phyloP scores from a whole-genome alignment of 2,113 vertebrate species.

The Pao palembangensis region DNA sequence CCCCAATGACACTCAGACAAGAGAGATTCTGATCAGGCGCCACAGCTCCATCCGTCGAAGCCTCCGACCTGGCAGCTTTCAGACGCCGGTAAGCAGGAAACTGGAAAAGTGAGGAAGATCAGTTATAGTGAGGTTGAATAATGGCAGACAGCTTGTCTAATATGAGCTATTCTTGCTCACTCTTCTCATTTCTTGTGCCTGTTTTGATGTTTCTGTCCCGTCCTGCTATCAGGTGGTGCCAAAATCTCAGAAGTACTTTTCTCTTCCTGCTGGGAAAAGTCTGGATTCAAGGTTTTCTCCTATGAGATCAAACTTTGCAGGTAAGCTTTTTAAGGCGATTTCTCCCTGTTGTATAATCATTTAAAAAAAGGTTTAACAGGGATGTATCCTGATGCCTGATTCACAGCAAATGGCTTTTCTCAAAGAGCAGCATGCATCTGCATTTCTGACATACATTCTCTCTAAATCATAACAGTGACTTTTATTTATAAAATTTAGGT shows the following conservation, averaged over 20 bases:
- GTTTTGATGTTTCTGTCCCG: not conserved
- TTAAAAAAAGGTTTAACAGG: no score
- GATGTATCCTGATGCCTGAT: no score
- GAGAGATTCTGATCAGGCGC: conserved; percentile 91
- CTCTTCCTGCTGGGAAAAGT: conserved; percentile 69
- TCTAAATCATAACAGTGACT: no score
- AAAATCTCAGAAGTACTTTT: conserved; percentile 70
- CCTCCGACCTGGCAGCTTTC: conserved; percentile 80
- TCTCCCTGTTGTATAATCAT: not conserved
- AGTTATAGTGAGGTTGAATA: not conserved
- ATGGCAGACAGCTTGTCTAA: not conserved
- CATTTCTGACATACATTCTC: no score
- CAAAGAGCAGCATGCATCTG: no score
- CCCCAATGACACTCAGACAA: conserved; percentile 81
- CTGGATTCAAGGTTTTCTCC: conserved; percentile 55
- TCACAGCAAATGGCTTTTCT: no score
- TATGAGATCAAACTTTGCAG: conserved; percentile 22
- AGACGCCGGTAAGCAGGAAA: conserved; percentile 70
- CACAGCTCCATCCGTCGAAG: conserved; percentile 86
- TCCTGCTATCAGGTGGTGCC: conserved; percentile 38
- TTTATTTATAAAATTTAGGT: no score
- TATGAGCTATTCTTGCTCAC: not conserved
- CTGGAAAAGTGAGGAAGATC: no score
- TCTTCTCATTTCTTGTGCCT: not conserved
- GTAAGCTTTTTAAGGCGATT: conserved; percentile 36